These are phyloP conservation scores for Chrysaora quinquecirrha DNA, from an alignment of 30 jellyfish, hydroid and myxozoan genomes.

Conservation along the genomic window DNA sequence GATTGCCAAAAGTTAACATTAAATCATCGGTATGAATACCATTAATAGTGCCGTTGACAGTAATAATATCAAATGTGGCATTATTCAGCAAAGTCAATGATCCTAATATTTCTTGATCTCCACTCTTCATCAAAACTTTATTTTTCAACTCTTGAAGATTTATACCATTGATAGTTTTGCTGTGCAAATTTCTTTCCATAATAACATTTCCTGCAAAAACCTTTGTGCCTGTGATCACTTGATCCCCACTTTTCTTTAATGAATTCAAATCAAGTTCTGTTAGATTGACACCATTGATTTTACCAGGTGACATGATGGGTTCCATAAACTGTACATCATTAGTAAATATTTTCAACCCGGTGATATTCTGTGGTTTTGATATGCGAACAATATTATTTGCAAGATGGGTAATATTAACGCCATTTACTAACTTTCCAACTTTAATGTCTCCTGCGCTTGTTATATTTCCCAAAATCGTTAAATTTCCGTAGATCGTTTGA, in stretches of 20 bases:
- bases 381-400: constrained; percentile 53
- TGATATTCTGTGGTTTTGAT: constrained; percentile 61
- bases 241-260: constrained; percentile 72
- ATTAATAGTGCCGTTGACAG: constrained; percentile 44
- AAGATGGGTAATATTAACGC: constrained; percentile 72
- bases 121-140: constrained; percentile 34
- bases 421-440: constrained; percentile 77
- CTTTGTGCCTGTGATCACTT: constrained; percentile 36
- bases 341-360: constrained; percentile 54
- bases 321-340: constrained; percentile 52
- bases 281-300: constrained; percentile 60
- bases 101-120: constrained; percentile 51
- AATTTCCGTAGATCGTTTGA: constrained; percentile 64
- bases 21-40: constrained; percentile 49
- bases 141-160: constrained; percentile 48
- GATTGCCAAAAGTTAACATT: constrained; percentile 65
- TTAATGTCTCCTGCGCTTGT: constrained; percentile 55
- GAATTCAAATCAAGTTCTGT: constrained; percentile 41
- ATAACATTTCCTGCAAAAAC: constrained; percentile 18
- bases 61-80: constrained; percentile 13
- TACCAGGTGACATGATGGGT: constrained; percentile 73
- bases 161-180: constrained; percentile 43
- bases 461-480: constrained; percentile 52
- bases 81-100: constrained; percentile 38
- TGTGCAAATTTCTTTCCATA: constrained; percentile 28